Base-by-base conservation (phyloP, 53 echinoderm and acorn worm genomes). In the Henricia sp. region DNA sequence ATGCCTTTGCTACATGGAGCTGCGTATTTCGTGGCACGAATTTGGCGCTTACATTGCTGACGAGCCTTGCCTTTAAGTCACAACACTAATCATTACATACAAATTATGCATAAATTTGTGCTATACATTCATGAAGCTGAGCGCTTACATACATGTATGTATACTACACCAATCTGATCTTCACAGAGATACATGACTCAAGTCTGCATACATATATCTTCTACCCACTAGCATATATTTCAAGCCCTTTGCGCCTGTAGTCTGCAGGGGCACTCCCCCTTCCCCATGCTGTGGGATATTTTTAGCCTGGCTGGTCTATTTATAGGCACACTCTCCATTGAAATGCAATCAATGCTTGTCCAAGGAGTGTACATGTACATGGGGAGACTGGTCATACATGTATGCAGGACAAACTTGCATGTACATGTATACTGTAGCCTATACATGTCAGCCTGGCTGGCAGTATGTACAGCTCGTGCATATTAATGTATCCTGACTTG, bases 281-380 rank as follows among this genome's bases (percentile, higher is more conserved):
- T 63, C 42, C 42, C 32, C 60, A 29, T 52, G 70, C 71, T 44
- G 2, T 20, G 36, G 33, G 87, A 78, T 87, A 87, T 78, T 37
- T 37, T 67, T 87, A 87, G 78, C 77, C 42, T 38, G 2, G 65
- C 52, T 34, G 36, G 24, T 78, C 87, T 87, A 87, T 87, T 87
- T 87, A 68, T 87, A 87, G 87, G 52, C 41, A 25, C 70, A 80
- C 57, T 71, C 84, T 55, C 84, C 71, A 71, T 84, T 84, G 84
- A 84, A 84, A 84, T 84, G 70, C 84, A 84, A 84, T 84, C 84
- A 84, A 84, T 84, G 72, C 40, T 72, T 11, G 52, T 72, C 50
- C 35, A 48, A 13, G 17, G 72, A n/a, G n/a, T n/a, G n/a, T n/a
- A 37, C 24, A 12, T 21, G 30, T 33, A 23, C 28, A 51, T 3